Evolutionary conservation across 2,797 vertebrate genomes (phyloP), one percentile per base, ranked within the genome.

Genomic region (Enteromius afrohamiltoni): DNA sequence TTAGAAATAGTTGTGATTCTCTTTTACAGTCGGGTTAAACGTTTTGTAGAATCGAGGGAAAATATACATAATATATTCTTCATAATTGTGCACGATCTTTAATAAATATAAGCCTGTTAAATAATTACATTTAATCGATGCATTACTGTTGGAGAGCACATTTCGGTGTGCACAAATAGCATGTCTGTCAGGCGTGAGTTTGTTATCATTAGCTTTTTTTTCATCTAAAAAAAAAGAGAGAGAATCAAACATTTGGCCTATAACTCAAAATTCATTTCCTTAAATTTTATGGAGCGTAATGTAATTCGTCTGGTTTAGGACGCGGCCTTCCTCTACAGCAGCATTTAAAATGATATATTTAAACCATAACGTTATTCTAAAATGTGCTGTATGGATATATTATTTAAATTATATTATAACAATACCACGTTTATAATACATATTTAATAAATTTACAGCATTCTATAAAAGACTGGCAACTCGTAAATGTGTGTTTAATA

Each of bases 211-310:
- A 55, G 51, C 7, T 9, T 53, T 55, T 53, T 79, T 68, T 9
- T 80, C 0, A 4, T 34, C 68, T 62, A 11, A 7, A 21, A 42
- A n/a, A 55, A 60, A 58, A 58, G 13, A 23, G 42, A 26, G 29
- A 45, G 0, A 26, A 6, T 70, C 17, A 80, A 71, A 47, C 11
- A 58, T 71, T 81, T 73, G 68, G 42, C 40, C 68, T 62, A 34
- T 45, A 70, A 9, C 58, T 45, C 79, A 45, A 62, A 81, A 73
- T 19, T 31, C 51, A 6, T 34, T 73, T 23, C 37, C 17, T 60
- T 73, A 81, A 79, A 47, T 73, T 31, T 7, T 17, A 34, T 47
- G 26, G 7, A 29, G 58, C 26, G 19, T 70, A 34, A 70, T 70
- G 23, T 58, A 69, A 29, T 69, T 26, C 0, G 14, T 69, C 19